phyloP scores from a whole-genome alignment of 2,888 invertebrate species.

The Caenorhabditis sp. region DNA sequence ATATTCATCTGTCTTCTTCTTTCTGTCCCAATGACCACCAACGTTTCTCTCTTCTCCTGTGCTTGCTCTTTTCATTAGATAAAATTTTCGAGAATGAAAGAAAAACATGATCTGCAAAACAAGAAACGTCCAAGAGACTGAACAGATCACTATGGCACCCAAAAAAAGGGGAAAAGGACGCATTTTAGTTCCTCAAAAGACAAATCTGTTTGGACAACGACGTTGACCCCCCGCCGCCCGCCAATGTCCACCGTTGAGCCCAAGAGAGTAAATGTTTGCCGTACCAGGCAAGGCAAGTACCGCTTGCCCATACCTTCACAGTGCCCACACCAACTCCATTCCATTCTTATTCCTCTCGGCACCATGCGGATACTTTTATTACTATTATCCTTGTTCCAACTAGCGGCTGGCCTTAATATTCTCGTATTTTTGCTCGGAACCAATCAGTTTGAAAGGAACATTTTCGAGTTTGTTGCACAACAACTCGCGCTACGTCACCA shows the following conservation, averaged over 20 bases:
- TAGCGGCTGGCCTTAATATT: conserved; percentile 67
- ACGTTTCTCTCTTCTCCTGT: conserved; percentile 18
- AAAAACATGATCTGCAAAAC: too few relatives aligned
- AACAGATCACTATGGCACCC: too few relatives aligned
- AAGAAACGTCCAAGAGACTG: too few relatives aligned
- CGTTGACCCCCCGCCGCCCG: conserved; percentile 44
- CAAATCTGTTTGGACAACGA: conserved; percentile 58
- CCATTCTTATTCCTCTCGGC: conserved; percentile 1
- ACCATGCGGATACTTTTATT: conserved; percentile 45
- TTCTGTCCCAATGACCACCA: not conserved
- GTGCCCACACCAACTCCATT: not conserved
- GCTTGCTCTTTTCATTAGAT: conserved; percentile 45
- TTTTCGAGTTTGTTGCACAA: conserved; percentile 77
- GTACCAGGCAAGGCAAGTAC: conserved; percentile 48
- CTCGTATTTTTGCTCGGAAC: conserved; percentile 78
- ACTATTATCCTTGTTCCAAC: conserved; percentile 24
- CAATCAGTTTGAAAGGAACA: conserved; percentile 74
- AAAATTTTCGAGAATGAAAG: conserved; percentile 47
- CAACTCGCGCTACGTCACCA: conserved; percentile 76
- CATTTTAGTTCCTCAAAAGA: conserved; percentile 39
- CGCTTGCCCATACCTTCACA: not conserved
- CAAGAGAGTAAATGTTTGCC: conserved; percentile 55
- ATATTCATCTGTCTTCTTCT: conserved; percentile 10
- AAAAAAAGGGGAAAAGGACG: not conserved
- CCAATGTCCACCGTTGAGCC: conserved; percentile 49